These are phyloP conservation scores for Macheiramphus alcinus DNA, from an alignment of 2,113 vertebrate species.

Conservation along the genomic window DNA sequence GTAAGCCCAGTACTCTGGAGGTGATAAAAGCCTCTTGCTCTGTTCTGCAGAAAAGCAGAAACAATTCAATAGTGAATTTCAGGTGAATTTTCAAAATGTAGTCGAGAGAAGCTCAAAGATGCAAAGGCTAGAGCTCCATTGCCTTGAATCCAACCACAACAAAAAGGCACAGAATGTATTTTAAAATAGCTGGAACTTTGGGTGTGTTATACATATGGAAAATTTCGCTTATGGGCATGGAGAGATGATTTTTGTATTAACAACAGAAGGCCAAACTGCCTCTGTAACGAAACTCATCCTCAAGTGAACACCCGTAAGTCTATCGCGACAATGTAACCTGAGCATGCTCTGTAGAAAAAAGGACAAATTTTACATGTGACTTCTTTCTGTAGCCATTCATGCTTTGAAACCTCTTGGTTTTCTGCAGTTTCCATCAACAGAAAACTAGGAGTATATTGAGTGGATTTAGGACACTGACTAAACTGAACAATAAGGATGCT, in stretches of 20 bases:
- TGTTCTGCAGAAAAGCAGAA: neutral
- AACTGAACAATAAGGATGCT: neutral
- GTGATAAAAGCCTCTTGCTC: neutral
- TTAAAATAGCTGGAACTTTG: neutral
- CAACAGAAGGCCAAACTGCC: neutral
- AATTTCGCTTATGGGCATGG: fast-evolving
- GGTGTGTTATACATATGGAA: fast-evolving
- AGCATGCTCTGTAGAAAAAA: no score
- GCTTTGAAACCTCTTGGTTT: neutral
- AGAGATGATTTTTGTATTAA: neutral
- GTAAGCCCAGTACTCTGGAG: neutral
- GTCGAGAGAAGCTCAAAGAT: neutral
- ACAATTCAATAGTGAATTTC: neutral
- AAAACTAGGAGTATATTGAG: neutral
- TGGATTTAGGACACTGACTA: neutral
- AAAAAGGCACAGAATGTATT: neutral
- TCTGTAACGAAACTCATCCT: neutral
- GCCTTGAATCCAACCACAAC: neutral
- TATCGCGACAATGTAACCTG: neutral
- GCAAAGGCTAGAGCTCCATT: neutral
- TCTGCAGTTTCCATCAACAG: neutral
- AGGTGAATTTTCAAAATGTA: neutral
- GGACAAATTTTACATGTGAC: fast-evolving
- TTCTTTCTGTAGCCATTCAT: neutral
- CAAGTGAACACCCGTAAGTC: neutral